Percentiles rank a stretch among this genome's conserved stretches.
Conservation (phyloP, 2,113 vertebrate genomes). For the Athene noctua region DNA sequence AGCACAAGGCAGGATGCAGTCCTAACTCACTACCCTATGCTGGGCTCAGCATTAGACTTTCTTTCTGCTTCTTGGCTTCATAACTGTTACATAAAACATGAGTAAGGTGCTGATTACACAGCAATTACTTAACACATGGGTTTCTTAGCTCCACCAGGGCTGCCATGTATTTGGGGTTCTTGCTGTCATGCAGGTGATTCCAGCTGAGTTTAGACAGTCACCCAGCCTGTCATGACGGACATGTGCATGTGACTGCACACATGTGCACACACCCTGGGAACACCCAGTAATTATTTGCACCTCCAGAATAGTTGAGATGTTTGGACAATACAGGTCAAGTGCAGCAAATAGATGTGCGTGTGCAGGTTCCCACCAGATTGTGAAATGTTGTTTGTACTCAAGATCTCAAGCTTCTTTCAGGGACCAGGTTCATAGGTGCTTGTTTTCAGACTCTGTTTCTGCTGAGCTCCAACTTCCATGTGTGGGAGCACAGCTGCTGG, state of each 20-base stretch:
- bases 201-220: not conserved
- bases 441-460: not conserved
- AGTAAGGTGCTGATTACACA: not conserved
- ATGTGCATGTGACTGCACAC: not conserved
- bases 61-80: not conserved
- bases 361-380: not conserved
- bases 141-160: not conserved
- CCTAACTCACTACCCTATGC: not conserved
- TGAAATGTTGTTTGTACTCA: not conserved
- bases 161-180: not conserved
- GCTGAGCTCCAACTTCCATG: not conserved
- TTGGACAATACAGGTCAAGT: constrained; percentile 7
- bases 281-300: not conserved
- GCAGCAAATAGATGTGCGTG: not conserved
- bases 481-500: not conserved
- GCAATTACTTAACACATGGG: not conserved
- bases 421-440: not conserved
- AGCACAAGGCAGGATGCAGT: not conserved
- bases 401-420: not conserved
- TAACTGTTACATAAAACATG: not conserved
- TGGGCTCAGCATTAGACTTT: not conserved
- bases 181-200: not conserved
- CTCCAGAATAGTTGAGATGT: not conserved
- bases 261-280: not conserved
- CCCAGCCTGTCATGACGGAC: not conserved